Evolutionary conservation across 2,797 vertebrate genomes (phyloP).

Genomic region (Chaetophractus vellerosus): DNA sequence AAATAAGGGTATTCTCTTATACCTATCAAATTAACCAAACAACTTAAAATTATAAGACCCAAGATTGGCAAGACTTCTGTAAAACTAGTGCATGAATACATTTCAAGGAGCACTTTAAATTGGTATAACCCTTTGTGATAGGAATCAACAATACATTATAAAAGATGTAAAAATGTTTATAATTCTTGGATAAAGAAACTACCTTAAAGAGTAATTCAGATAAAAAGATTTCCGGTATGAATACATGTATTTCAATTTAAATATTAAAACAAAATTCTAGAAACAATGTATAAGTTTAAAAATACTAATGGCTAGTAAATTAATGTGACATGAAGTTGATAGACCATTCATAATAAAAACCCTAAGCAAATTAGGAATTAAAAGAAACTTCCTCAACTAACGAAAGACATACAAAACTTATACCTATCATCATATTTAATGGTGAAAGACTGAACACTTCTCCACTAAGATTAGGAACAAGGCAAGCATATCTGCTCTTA

Average conservation of each 20-base stretch:
- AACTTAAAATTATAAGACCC: neutral
- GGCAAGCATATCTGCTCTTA: neutral
- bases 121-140: neutral
- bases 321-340: constrained; percentile 6
- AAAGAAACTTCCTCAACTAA: constrained; percentile 46
- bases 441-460: constrained; percentile 2
- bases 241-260: constrained; percentile 33
- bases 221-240: constrained; percentile 21
- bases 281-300: constrained; percentile 44
- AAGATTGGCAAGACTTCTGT: neutral
- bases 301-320: constrained; percentile 44
- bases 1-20: neutral
- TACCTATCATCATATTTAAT: neutral
- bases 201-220: constrained; percentile 35
- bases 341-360: constrained; percentile 3
- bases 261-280: constrained; percentile 38
- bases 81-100: neutral
- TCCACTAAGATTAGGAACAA: constrained; percentile 27
- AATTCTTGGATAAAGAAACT: constrained; percentile 33
- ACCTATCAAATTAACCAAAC: constrained; percentile 38
- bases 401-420: constrained; percentile 2
- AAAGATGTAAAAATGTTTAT: constrained; percentile 27
- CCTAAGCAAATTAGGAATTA: constrained; percentile 53
- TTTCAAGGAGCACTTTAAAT: neutral
- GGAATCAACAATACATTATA: constrained; percentile 1